Conservation (phyloP, 2,888 invertebrate genomes). For the Cataglyphis altisquamis region DNA sequence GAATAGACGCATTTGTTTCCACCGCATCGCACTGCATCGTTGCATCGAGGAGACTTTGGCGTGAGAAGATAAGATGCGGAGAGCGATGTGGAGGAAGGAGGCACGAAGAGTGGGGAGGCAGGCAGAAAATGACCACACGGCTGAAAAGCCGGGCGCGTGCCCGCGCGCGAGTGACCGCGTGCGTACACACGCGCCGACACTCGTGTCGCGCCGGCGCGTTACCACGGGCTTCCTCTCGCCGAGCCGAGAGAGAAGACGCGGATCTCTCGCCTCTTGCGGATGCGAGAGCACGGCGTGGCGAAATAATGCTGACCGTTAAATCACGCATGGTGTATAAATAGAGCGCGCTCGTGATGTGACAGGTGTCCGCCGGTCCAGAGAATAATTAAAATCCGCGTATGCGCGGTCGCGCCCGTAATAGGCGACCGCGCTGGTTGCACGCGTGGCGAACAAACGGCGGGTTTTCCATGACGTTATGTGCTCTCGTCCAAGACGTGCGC, state of each 20-base stretch:
- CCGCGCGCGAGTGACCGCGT: constrained; percentile 53
- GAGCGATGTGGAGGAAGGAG: neutral
- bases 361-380: constrained; percentile 79
- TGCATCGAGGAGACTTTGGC: constrained; percentile 14
- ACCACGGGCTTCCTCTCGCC: constrained; percentile 67
- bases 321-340: constrained; percentile 61
- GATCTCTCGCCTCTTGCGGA: constrained; percentile 20
- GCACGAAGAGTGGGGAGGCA: constrained; percentile 17
- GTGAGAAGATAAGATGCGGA: constrained; percentile 52
- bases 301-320: constrained; percentile 51
- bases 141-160: constrained; percentile 33
- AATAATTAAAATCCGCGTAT: constrained; percentile 79
- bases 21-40: neutral
- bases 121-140: constrained; percentile 35
- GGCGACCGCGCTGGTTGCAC: constrained; percentile 57
- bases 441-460: constrained; percentile 1
- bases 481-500: constrained; percentile 25
- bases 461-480: constrained; percentile 21
- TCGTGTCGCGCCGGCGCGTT: constrained; percentile 73
- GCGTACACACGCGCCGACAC: constrained; percentile 58
- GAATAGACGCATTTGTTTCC: neutral
- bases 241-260: constrained; percentile 23
- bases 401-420: constrained; percentile 68
- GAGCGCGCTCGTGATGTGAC: constrained; percentile 77
- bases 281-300: constrained; percentile 24